phyloP scores from a whole-genome alignment of 2,797 vertebrate species.

The Bradypus variegatus region DNA sequence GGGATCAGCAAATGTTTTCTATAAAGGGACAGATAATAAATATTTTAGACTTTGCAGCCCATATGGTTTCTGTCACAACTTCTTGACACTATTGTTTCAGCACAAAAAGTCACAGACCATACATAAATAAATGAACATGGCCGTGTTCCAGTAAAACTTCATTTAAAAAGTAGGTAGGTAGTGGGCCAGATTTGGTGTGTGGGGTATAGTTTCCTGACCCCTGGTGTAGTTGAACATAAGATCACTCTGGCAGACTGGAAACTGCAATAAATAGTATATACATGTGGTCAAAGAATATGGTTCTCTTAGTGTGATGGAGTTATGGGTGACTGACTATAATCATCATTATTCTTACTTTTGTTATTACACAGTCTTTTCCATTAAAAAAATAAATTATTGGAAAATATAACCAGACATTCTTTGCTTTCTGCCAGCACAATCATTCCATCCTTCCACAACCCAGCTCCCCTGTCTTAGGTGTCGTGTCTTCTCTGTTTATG shows the following conservation, averaged over 20 bases:
- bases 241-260: not conserved
- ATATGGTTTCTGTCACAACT: not conserved
- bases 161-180: not conserved
- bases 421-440: slow-evolving; percentile 19
- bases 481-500: not conserved
- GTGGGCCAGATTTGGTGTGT: not conserved
- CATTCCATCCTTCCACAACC: not conserved
- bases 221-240: not conserved
- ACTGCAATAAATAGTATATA: not conserved
- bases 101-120: slow-evolving; percentile 6
- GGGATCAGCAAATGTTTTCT: slow-evolving; percentile 7
- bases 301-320: not conserved
- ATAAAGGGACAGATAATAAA: not conserved
- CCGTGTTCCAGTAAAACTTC: not conserved
- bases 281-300: not conserved
- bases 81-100: slow-evolving; percentile 7
- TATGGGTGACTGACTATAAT: not conserved
- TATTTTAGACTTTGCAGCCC: slow-evolving; percentile 14
- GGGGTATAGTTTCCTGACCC: not conserved
- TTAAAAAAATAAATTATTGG: slow-evolving; percentile 7
- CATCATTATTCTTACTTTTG: not conserved
- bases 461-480: not conserved
- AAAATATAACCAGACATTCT: slow-evolving; percentile 23
- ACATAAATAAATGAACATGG: not conserved
- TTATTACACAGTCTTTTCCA: slow-evolving; percentile 17